Evolutionary conservation across 2,113 vertebrate genomes (phyloP).

Genomic region (Serilophus lunatus): DNA sequence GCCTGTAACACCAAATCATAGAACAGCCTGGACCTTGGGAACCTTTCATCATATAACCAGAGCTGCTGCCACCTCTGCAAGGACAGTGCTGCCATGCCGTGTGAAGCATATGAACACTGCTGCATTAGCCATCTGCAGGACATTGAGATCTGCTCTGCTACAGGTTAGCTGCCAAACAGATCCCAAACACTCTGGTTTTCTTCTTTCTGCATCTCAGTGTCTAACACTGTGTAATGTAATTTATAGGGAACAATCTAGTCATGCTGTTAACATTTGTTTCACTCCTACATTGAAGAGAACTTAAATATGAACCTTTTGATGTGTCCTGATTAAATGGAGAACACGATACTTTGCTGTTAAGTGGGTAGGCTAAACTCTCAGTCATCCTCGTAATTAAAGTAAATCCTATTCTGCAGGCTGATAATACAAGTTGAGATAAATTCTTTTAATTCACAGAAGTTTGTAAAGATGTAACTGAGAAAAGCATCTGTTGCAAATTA

Average conservation of each 20-base stretch:
- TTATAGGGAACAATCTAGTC: constrained; percentile 28
- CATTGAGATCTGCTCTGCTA: background rate
- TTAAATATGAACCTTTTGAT: constrained; percentile 20
- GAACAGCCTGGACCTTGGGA: background rate
- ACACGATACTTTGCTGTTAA: background rate
- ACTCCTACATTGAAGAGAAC: constrained; percentile 13
- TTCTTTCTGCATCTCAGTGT: background rate
- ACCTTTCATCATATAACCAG: background rate
- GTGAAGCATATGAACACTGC: background rate
- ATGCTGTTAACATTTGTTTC: constrained; percentile 29
- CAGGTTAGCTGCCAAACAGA: background rate
- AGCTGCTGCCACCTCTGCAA: background rate
- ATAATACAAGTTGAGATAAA: constrained; percentile 18
- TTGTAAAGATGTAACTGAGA: constrained; percentile 16
- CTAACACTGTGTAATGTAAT: background rate
- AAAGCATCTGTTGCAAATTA: constrained; percentile 25
- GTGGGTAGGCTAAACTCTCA: constrained; percentile 15
- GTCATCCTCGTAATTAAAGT: constrained; percentile 36
- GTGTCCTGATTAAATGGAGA: constrained; percentile 37
- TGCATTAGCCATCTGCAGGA: background rate
- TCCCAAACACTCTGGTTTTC: background rate
- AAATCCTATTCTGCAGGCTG: background rate
- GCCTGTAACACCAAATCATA: background rate
- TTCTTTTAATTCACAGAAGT: background rate
- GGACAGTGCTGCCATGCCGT: background rate